A percentile compares a stretch with the other conserved stretches of the same genome.
phyloP scores from a whole-genome alignment of 2,113 vertebrate species.

The Mirounga angustirostris region DNA sequence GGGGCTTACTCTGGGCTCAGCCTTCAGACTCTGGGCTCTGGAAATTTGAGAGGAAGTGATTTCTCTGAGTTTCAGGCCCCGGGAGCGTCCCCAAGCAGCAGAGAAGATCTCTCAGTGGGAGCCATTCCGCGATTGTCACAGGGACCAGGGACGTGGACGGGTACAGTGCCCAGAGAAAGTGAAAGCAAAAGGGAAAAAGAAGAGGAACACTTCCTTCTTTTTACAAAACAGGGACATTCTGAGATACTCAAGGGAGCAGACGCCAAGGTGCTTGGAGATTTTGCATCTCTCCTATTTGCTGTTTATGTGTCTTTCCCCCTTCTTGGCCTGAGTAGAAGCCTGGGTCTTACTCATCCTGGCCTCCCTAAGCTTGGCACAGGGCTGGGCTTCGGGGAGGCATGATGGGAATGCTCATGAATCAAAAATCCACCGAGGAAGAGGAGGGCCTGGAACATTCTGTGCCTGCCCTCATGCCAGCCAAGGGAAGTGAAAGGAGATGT shows the following conservation, averaged over 20 bases:
- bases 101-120: background rate
- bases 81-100: background rate
- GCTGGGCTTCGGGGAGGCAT: fast-evolving
- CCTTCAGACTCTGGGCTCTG: background rate
- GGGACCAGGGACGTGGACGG: background rate
- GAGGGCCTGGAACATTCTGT: background rate
- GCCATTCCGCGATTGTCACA: fast-evolving
- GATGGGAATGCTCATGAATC: background rate
- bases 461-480: background rate
- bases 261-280: background rate
- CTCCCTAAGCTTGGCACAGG: background rate
- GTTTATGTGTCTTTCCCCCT: background rate
- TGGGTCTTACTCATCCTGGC: background rate
- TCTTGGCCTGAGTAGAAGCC: background rate
- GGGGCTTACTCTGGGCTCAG: background rate
- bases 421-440: fast-evolving
- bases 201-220: background rate
- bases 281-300: background rate
- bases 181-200: slow-evolving; percentile 53
- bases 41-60: background rate
- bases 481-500: background rate
- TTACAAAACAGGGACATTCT: background rate
- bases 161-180: background rate
- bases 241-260: background rate
- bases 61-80: background rate